Evolutionary conservation across 1,140 invertebrate genomes (phyloP).

Genomic region (Myzus persicae): DNA sequence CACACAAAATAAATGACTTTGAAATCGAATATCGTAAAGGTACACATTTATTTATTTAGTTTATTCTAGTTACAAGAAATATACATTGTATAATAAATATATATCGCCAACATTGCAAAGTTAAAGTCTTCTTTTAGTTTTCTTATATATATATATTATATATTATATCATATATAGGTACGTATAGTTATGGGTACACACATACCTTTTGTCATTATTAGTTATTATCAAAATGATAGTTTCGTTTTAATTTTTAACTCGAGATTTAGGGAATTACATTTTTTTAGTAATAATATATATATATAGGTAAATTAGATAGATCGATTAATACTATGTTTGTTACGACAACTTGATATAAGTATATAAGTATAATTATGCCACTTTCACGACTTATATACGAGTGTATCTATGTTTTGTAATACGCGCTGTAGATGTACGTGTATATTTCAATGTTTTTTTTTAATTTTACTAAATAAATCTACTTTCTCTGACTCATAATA

Average conservation of each 20-base stretch:
- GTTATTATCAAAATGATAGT: background rate
- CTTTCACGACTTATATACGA: background rate
- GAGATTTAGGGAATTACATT: background rate
- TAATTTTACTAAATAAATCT: conserved; percentile 3
- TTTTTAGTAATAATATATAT: background rate
- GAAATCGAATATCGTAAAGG: no score
- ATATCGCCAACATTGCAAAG: no score
- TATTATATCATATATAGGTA: no score
- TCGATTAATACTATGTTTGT: background rate
- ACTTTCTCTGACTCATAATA: background rate
- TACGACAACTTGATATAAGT: background rate
- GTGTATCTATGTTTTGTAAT: background rate
- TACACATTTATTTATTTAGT: no score
- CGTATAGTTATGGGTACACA: no score
- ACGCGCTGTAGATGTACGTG: background rate
- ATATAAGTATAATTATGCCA: background rate
- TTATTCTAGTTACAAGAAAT: no score
- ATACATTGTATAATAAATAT: no score
- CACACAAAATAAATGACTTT: no score
- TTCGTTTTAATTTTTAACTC: background rate
- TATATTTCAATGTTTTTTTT: background rate
- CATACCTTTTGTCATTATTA: background rate
- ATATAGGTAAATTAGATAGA: background rate
- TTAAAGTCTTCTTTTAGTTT: no score
- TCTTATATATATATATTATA: no score